Evolutionary conservation across 2,113 vertebrate genomes (phyloP).

Genomic region (Turdus rufiventris): DNA sequence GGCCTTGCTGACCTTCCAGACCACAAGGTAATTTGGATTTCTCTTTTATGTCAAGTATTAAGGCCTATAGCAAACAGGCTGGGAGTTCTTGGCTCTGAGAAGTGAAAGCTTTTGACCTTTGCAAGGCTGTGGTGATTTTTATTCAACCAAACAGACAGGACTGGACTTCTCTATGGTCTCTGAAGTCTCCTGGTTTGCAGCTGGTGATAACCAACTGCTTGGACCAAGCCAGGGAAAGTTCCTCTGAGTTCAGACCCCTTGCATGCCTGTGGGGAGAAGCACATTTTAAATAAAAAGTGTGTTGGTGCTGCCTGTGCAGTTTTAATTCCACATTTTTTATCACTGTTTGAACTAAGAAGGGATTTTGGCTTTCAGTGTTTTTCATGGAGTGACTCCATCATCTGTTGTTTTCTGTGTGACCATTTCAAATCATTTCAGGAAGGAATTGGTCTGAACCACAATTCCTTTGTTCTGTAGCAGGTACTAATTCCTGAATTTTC

Average conservation of each 20-base stretch:
- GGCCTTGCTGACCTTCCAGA: neutral
- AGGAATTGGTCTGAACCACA: neutral
- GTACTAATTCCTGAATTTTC: neutral
- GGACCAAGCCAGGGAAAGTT: neutral
- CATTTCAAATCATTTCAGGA: neutral
- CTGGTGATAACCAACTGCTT: neutral
- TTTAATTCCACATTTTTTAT: neutral
- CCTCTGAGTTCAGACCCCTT: neutral
- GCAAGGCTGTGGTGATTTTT: neutral
- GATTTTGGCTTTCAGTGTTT: neutral
- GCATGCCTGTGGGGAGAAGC: neutral
- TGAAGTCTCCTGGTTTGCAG: neutral
- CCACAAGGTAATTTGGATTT: neutral
- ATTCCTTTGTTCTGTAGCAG: slow-evolving; percentile 8
- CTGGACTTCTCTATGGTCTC: neutral
- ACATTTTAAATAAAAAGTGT: accelerated
- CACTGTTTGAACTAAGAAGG: neutral
- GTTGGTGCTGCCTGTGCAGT: neutral
- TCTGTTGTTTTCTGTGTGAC: neutral
- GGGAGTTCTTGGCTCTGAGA: neutral
- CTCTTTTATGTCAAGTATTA: neutral
- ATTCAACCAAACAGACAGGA: neutral
- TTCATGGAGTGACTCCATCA: neutral
- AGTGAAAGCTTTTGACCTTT: neutral
- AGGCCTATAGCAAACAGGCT: neutral